Evolutionary conservation across 2,113 vertebrate genomes (phyloP), one percentile per base, ranked within the genome.

Genomic region (Planiliza haematocheilus): DNA sequence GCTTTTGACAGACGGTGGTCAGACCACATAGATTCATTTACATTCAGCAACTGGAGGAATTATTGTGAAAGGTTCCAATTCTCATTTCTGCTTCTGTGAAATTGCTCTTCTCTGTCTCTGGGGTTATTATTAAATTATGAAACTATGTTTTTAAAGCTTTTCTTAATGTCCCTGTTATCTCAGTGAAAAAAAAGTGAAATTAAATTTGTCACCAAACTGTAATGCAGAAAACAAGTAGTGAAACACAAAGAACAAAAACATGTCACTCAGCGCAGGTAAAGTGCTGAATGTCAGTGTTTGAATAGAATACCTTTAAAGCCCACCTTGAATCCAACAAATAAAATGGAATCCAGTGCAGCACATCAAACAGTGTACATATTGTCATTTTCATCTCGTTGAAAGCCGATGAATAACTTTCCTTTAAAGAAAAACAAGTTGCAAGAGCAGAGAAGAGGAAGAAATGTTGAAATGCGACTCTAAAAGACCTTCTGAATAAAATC

Each of bases 61-160:
- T 41, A 75, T 52, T 37, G 38, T 8, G 55, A 46, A 73, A 53
- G 20, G 20, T 64, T 72, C 68, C 37, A 58, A 71, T 80, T 37
- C 56, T 2, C 37, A 20, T 69, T 56, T 79, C 68, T 71, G 42
- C 56, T 45, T 59, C 70, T 56, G 56, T 63, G 45, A 80, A 82
- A 86, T 81, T 79, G 49, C 70, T 74, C 60, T 43, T 36, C 55
- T 75, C 18, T 45, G 70, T 79, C 73, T 57, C 64, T 42, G 21
- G 70, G 69, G 71, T 73, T 52, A 42, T 70, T 81, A 72, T 89
- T 79, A 83, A 51, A 81, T 81, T 50, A 76, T 67, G 77, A 66
- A 85, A 76, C 66, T 57, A 43, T 65, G 41, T 55, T 70, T n/a
- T 83, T 42, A 39, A 43, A 53, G 16, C 6, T 37, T 65, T 58